Conservation (phyloP, 2,888 invertebrate species). For the Amorpha juglandis region DNA sequence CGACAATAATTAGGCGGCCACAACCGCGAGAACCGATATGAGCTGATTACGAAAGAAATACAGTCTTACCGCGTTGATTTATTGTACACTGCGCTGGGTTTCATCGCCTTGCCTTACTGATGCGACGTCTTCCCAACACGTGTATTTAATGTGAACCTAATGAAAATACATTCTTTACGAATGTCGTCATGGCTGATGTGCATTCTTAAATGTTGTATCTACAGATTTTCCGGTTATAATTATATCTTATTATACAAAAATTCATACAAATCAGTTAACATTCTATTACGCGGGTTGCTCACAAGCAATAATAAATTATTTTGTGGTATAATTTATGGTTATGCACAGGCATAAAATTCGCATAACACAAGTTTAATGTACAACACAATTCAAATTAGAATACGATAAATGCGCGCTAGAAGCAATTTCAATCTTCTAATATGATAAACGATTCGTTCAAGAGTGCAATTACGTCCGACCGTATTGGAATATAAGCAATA, state of each 20-base stretch:
- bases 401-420: constrained; percentile 56
- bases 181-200: constrained; percentile 59
- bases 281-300: constrained; percentile 43
- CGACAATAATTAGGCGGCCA: constrained; percentile 82
- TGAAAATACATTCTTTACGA: constrained; percentile 71
- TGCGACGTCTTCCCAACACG: constrained; percentile 49
- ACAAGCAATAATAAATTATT: constrained; percentile 46
- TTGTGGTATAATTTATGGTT: constrained; percentile 33
- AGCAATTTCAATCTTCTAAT: constrained; percentile 66
- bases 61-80: constrained; percentile 80
- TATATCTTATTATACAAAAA: neutral
- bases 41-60: constrained; percentile 84
- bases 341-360: constrained; percentile 39
- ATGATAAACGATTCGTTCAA: constrained; percentile 79
- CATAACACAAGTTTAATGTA: constrained; percentile 41
- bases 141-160: constrained; percentile 66
- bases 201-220: neutral
- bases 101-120: constrained; percentile 64
- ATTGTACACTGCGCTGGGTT: constrained; percentile 66
- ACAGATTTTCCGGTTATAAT: neutral
- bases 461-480: constrained; percentile 65
- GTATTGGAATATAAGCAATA: constrained; percentile 58
- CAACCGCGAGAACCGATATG: constrained; percentile 79
- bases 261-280: constrained; percentile 1
- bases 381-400: constrained; percentile 57